Evolutionary conservation across 2,797 vertebrate genomes (phyloP).

Genomic region (Coilia nasus): DNA sequence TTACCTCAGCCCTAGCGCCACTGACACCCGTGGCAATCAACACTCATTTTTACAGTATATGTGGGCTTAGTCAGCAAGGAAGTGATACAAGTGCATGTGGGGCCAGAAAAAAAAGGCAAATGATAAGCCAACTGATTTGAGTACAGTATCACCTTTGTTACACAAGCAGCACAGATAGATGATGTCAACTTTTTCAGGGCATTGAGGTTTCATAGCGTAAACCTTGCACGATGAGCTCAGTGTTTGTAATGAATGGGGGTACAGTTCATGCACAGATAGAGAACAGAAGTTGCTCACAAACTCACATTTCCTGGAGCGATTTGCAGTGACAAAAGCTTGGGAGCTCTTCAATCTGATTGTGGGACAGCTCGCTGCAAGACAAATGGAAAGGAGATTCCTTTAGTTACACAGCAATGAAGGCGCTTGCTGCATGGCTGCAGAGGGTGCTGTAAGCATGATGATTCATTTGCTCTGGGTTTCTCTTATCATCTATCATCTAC

Average conservation of each 20-base stretch:
- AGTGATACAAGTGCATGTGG: neutral
- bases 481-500: constrained; percentile 7
- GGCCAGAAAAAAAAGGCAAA: neutral
- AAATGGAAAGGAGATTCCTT: neutral
- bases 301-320: constrained; percentile 93
- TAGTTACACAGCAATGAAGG: neutral
- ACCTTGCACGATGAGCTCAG: constrained; percentile 30
- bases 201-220: constrained; percentile 10
- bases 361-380: constrained; percentile 85
- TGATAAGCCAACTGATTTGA: neutral
- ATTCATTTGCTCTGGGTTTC: neutral
- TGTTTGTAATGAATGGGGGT: constrained; percentile 8
- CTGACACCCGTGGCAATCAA: constrained; percentile 28
- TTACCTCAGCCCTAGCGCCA: neutral
- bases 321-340: constrained; percentile 89
- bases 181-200: neutral
- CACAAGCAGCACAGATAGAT: neutral
- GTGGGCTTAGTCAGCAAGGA: neutral
- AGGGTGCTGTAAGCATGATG: neutral
- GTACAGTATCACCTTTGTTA: constrained; percentile 12
- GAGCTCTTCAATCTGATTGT: constrained; percentile 88
- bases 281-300: constrained; percentile 39
- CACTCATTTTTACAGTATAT: neutral
- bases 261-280: constrained; percentile 25
- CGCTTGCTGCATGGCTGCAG: neutral